Evolutionary conservation across 1,140 invertebrate species (phyloP).

Genomic region (Trichonephila inaurata): DNA sequence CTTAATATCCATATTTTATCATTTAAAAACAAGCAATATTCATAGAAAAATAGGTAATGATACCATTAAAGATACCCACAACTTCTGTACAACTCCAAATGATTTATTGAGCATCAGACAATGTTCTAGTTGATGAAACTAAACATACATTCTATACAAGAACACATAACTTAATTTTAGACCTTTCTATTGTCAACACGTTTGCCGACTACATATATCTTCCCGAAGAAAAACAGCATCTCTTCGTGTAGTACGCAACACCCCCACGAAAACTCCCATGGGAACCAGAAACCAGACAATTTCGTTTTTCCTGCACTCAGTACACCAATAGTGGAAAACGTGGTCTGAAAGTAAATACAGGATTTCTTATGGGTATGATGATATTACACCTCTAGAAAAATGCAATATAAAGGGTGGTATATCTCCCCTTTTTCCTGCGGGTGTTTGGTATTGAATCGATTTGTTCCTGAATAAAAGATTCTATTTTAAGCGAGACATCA

Average conservation of each 20-base stretch:
- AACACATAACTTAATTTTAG: background rate
- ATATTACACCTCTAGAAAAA: slow-evolving; percentile 10
- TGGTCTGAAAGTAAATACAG: background rate
- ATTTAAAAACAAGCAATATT: too few relatives aligned
- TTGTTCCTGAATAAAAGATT: slow-evolving; percentile 18
- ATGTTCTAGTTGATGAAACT: too few relatives aligned
- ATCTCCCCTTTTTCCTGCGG: background rate
- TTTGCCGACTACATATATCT: background rate
- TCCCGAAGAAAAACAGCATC: background rate
- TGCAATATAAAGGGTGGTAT: background rate
- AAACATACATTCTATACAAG: background rate
- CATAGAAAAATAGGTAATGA: too few relatives aligned
- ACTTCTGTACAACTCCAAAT: too few relatives aligned
- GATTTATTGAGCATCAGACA: too few relatives aligned
- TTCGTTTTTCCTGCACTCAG: background rate
- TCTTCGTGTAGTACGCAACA: background rate
- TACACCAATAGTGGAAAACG: background rate
- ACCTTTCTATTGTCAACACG: background rate
- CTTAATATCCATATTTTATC: too few relatives aligned
- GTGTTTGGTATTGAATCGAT: background rate
- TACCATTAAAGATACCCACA: too few relatives aligned
- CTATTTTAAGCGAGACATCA: background rate
- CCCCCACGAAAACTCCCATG: background rate
- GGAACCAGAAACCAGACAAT: background rate
- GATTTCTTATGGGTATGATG: background rate